Evolutionary conservation across 35 echinoderm and acorn worm species (phyloP), one percentile per base, ranked within the genome.

Genomic region (Eucidaris tribuloides): DNA sequence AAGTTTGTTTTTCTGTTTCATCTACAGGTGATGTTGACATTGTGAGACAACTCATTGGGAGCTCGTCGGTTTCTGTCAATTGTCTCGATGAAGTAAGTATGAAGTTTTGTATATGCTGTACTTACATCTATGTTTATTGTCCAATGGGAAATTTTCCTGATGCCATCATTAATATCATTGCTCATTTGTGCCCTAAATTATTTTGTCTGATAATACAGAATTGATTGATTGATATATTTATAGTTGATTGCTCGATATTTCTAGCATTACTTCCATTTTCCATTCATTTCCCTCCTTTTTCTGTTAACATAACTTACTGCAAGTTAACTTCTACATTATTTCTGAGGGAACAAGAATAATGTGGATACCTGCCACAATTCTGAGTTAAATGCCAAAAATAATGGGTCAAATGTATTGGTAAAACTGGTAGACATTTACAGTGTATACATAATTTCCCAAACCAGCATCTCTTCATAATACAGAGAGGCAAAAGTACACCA

Each of bases 71-170:
- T 3, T 34, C 60, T 42, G 90, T 97, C 33, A 83, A 97, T 50
- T 92, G 90, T 64, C 71, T 92, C 30, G 94, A 97, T 89, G 94
- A 97, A 56, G 94, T 97, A 97, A 89, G 86, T 17, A 30, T 41
- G 55, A 32, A 5, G 64, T n/a, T 25, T 4, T 59, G 57, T 11
- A 61, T 81, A 15, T 18, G 20, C n/a, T 23, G 19, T 5, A 9
- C 7, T 14, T 17, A 22, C 20, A 11, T 27, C 24, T 23, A 20
- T 7, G 11, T 59, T 9, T 27, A 0, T 35, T 64, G 0, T 88
- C 1, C n/a, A n/a, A n/a, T n/a, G n/a, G n/a, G n/a, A n/a, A n/a
- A n/a, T n/a, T 81, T 37, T 20, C 29, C 29, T 82, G 28, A 42
- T 56, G 14, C 7, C 19, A 58, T 30, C 7, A 23, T 23, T 17